Evolutionary conservation across 2,797 vertebrate species (phyloP), one percentile per base, ranked within the genome.

Genomic region (Eupleurogrammus muticus): DNA sequence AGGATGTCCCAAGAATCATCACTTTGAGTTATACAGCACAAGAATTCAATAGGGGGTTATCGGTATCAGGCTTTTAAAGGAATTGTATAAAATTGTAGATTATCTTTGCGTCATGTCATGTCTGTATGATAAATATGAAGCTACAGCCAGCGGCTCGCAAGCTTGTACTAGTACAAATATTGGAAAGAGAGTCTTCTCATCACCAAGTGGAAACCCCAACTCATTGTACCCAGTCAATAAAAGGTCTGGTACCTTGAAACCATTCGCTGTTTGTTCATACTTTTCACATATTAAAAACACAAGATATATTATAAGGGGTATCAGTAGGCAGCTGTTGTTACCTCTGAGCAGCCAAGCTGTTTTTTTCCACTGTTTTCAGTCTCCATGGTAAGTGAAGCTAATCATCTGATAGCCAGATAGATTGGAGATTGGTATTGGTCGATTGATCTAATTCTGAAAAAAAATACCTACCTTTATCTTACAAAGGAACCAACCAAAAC

Each of bases 341-440:
- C n/a, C 20, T 47, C 54, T 52, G 24, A 32, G 46, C 23, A n/a
- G n/a, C n/a, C n/a, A n/a, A n/a, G n/a, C n/a, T n/a, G n/a, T n/a
- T n/a, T n/a, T 34, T 46, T 59, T 8, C 2, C 9, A 11, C 12
- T n/a, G 16, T 50, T 24, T 42, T 7, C 9, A 44, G 23, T 24
- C 50, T 28, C 55, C 56, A 14, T 57, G 35, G n/a, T 53, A 63
- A 48, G 44, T 32, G 52, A 28, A 70, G 5, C 8, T 48, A 24
- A 61, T 5, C 0, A 10, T 2, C 21, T 64, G 59, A 23, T 64
- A 14, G 6, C 42, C 4, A 16, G 9, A 19, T 6, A 47, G 23
- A 47, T 3, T 34, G 32, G 14, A 34, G 11, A 50, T 19, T 7
- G 2, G 9, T 62, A 40, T 54, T 0, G 6, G 44, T 60, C n/a